phyloP scores from a whole-genome alignment of 2,113 vertebrate genomes.

The Bos indicus region DNA sequence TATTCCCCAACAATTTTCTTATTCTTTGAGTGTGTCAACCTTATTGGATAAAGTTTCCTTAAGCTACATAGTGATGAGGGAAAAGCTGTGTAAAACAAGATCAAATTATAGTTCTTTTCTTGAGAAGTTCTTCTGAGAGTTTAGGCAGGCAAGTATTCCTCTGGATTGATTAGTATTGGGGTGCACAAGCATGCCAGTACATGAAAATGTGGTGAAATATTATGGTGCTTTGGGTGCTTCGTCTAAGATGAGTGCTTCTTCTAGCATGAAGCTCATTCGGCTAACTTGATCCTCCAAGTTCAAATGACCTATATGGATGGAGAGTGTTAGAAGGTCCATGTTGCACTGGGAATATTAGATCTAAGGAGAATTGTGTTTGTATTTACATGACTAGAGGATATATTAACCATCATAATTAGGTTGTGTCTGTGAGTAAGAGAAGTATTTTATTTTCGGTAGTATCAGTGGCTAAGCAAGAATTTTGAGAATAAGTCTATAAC shows the following conservation, averaged over 20 bases:
- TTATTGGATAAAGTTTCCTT: not conserved
- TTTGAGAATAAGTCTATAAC: not conserved
- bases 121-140: not conserved
- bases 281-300: not conserved
- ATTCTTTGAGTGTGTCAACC: not conserved
- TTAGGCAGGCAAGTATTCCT: not conserved
- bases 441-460: not conserved
- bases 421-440: not conserved
- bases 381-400: too few species aligned
- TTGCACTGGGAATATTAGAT: not conserved
- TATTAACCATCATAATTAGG: not conserved
- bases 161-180: not conserved
- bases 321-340: not conserved
- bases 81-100: not conserved
- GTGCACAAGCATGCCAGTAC: not conserved
- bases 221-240: too few species aligned
- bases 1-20: not conserved
- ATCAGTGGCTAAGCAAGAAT: not conserved
- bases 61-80: not conserved
- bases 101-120: not conserved
- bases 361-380: not conserved
- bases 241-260: not conserved
- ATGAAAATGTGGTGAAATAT: not conserved
- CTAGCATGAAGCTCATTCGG: not conserved
- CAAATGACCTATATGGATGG: too few species aligned